A percentile compares a stretch with the other conserved stretches of the same genome.
Evolutionary conservation across 2,797 vertebrate species (phyloP).

Genomic region (Chrosomus eos): DNA sequence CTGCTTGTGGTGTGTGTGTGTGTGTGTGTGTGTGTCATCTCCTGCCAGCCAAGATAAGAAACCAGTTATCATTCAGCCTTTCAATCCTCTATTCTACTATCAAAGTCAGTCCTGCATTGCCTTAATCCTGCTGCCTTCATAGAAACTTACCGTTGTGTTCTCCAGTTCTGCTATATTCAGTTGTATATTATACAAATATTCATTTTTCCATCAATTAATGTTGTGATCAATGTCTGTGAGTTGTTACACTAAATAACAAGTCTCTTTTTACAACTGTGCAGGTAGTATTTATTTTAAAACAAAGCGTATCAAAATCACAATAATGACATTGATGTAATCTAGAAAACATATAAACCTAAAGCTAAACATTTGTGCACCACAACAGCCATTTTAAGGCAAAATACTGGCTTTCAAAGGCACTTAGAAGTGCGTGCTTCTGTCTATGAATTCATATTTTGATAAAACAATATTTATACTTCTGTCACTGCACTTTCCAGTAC

Average conservation of each 20-base stretch:
- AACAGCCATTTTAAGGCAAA: slow-evolving; percentile 25
- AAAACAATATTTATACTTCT: slow-evolving; percentile 50
- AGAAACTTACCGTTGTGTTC: no score
- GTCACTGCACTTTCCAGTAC: neutral
- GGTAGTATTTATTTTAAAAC: slow-evolving; percentile 57
- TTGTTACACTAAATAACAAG: neutral
- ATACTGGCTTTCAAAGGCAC: slow-evolving; percentile 58
- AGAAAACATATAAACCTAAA: slow-evolving; percentile 37
- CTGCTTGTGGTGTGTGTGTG: no score
- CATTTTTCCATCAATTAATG: neutral
- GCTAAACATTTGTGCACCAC: slow-evolving; percentile 36
- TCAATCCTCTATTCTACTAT: no score
- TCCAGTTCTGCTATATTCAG: no score
- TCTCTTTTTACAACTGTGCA: slow-evolving; percentile 25
- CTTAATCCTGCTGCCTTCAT: no score
- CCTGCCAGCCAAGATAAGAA: no score
- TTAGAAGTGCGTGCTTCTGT: slow-evolving; percentile 18
- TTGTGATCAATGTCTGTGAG: neutral
- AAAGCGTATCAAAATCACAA: slow-evolving; percentile 61
- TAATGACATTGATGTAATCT: slow-evolving; percentile 36
- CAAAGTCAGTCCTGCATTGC: no score
- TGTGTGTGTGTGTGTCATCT: no score
- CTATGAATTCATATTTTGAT: slow-evolving; percentile 5
- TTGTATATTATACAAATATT: no score
- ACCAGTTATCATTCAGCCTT: no score